Conservation (phyloP, 1,140 invertebrate genomes). For the Eurosta solidaginis region DNA sequence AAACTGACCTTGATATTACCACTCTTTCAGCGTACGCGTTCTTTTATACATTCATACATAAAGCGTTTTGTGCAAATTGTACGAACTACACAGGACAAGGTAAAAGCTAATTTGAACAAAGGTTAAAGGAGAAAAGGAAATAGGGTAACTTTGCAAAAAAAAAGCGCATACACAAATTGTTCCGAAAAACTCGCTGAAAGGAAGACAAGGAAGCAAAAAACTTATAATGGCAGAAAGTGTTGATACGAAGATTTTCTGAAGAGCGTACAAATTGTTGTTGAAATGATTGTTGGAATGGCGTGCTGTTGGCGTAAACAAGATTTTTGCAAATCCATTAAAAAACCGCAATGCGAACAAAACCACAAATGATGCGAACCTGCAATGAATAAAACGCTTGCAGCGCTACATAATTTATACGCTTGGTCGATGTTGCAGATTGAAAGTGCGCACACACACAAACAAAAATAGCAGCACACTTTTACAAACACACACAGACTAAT, state of each 20-base stretch:
- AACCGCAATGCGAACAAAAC: constrained; percentile 26
- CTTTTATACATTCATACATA: no score
- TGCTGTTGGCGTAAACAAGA: not conserved
- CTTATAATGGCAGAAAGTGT: not conserved
- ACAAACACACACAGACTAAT: no score
- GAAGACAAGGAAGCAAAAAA: no score
- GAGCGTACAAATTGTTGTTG: not conserved
- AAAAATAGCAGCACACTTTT: no score
- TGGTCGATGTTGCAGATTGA: not conserved
- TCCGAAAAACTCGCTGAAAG: no score
- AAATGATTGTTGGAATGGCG: not conserved
- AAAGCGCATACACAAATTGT: no score
- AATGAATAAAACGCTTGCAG: constrained; percentile 1
- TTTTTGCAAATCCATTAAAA: constrained; percentile 28
- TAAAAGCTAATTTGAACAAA: no score
- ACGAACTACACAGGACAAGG: not conserved
- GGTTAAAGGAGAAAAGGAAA: no score
- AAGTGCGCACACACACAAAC: not conserved
- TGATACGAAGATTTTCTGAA: no score
- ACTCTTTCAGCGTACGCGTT: not conserved
- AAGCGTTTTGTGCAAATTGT: not conserved
- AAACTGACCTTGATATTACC: not conserved
- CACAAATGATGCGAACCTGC: constrained; percentile 17
- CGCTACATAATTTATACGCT: constrained; percentile 14
- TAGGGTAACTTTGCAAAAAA: no score